These are phyloP conservation scores for Smithornis capensis DNA, from an alignment of 2,113 vertebrate genomes.

Conservation along the genomic window DNA sequence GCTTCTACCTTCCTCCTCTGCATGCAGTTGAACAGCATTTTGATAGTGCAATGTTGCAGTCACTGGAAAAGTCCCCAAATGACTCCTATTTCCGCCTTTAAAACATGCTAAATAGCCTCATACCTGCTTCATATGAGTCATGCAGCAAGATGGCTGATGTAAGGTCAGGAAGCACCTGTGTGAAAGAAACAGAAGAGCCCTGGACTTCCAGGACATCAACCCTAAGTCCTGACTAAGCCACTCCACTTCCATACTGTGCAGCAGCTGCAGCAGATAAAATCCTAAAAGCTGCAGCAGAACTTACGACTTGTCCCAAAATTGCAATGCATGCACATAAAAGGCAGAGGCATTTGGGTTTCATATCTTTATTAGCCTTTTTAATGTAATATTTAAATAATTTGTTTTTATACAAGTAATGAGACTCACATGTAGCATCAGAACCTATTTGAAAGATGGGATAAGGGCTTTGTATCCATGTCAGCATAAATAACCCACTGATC, in stretches of 20 bases:
- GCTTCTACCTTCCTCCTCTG: background rate
- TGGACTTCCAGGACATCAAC: background rate
- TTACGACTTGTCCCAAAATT: background rate
- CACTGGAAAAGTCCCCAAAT: background rate
- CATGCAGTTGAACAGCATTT: background rate
- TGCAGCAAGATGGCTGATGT: background rate
- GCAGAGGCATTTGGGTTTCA: background rate
- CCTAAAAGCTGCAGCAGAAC: background rate
- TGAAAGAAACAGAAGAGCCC: background rate
- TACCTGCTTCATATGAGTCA: background rate
- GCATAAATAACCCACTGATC: background rate
- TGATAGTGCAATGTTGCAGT: background rate
- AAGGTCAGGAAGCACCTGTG: background rate
- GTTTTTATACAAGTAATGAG: background rate
- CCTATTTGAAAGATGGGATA: background rate
- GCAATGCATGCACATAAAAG: background rate
- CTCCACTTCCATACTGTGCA: background rate
- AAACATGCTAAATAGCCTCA: background rate
- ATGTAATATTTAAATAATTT: background rate
- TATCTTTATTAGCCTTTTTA: background rate
- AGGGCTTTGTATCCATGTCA: background rate
- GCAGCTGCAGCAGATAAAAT: background rate
- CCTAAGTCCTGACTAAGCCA: fast-evolving
- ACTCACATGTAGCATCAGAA: background rate
- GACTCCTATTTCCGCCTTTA: background rate